These are phyloP conservation scores for Anguilla marmorata DNA, from an alignment of 2,797 vertebrate species.

Conservation along the genomic window DNA sequence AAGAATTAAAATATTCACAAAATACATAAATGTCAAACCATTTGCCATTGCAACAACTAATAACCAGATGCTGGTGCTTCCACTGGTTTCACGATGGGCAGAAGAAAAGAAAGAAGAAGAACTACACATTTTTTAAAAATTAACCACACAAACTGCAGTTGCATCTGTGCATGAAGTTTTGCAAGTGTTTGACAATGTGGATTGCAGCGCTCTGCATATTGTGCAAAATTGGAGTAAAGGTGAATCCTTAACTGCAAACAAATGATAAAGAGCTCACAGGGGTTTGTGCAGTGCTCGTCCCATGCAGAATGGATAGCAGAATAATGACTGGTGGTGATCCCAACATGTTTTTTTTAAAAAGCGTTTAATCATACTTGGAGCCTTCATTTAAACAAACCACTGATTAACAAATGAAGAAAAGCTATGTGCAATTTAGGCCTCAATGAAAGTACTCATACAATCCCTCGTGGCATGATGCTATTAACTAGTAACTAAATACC, in stretches of 20 bases:
- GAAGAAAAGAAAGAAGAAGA: not conserved
- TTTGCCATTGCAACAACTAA: not conserved
- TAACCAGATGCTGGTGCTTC: not conserved
- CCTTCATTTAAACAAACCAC: conserved; percentile 28
- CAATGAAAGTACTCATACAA: conserved; percentile 4
- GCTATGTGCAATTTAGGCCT: conserved; percentile 26
- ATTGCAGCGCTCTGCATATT: not conserved
- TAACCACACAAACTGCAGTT: not conserved
- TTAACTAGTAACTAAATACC: conserved; percentile 17
- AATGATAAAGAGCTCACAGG: conserved; percentile 24
- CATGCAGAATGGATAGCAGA: not conserved
- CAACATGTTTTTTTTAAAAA: conserved; percentile 5
- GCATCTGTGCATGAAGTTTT: not conserved
- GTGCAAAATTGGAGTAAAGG: conserved; percentile 23
- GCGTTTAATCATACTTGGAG: conserved; percentile 31
- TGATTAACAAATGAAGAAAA: conserved; percentile 25
- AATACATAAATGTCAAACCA: conserved; percentile 43
- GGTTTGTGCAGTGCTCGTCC: not conserved
- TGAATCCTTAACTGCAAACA: conserved; percentile 18
- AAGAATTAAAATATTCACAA: conserved; percentile 52
- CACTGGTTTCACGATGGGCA: not conserved
- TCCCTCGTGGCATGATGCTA: conserved; percentile 15
- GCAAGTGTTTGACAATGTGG: not conserved
- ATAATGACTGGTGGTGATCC: conserved; percentile 24
- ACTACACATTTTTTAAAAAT: not conserved